Conservation (phyloP, 2,113 vertebrate genomes). For the Corythornis cristatus region DNA sequence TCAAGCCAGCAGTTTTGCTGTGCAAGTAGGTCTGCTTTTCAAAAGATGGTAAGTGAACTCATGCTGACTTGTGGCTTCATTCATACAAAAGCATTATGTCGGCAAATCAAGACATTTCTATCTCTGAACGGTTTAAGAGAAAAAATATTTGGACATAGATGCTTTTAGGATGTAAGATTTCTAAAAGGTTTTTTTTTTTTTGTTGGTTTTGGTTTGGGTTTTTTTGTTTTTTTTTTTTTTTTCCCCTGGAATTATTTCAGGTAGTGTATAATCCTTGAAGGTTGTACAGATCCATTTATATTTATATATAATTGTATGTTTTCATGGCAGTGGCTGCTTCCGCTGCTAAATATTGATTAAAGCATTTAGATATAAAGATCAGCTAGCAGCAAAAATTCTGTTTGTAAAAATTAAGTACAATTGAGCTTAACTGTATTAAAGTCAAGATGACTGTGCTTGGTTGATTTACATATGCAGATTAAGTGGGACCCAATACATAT, state of each 20-base stretch:
- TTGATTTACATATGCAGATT: background rate
- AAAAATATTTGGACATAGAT: background rate
- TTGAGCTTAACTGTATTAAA: background rate
- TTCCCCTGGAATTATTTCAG: background rate
- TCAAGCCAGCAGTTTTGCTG: slow-evolving; percentile 8
- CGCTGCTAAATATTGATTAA: background rate
- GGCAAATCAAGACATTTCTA: background rate
- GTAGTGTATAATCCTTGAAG: background rate
- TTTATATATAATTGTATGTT: background rate
- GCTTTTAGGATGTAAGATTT: background rate
- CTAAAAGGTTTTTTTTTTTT: background rate
- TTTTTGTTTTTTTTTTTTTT: background rate
- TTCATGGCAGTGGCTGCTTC: background rate
- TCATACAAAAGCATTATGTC: background rate
- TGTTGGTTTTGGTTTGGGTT: too few species aligned
- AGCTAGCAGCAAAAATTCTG: background rate
- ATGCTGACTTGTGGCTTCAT: background rate
- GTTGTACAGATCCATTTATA: background rate
- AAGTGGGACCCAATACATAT: background rate
- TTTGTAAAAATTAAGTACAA: background rate
- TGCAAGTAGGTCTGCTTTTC: background rate
- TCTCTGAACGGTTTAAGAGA: background rate
- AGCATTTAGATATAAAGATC: background rate
- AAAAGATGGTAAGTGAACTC: background rate
- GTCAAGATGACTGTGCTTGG: background rate